Evolutionary conservation across 2,797 vertebrate genomes (phyloP).

Genomic region (Siniperca scherzeri): DNA sequence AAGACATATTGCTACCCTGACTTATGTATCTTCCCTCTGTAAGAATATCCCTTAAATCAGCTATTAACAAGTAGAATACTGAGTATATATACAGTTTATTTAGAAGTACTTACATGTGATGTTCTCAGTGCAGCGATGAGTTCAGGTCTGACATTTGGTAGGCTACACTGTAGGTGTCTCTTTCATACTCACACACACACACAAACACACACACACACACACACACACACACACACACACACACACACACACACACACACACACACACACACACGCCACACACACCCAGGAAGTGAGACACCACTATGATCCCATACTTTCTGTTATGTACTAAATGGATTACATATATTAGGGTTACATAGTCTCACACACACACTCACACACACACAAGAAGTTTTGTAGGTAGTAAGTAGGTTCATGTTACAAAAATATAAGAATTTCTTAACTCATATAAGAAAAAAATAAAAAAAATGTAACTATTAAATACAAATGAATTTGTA

Average conservation of each 20-base stretch:
- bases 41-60: conserved; percentile 11
- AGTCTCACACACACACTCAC: neutral
- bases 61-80: neutral
- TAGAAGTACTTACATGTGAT: conserved; percentile 74
- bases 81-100: neutral
- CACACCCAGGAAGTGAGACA: conserved; percentile 65
- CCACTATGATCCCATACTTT: conserved; percentile 54
- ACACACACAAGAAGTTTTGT: neutral
- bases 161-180: conserved; percentile 52
- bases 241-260: conserved; percentile 49
- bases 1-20: neutral
- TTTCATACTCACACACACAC: conserved; percentile 21
- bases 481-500: neutral
- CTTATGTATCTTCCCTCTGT: neutral
- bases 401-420: neutral
- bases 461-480: neutral
- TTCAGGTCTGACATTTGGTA: conserved; percentile 75
- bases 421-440: neutral
- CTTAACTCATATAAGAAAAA: neutral
- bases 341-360: conserved; percentile 13
- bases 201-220: conserved; percentile 15
- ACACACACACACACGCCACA: too few relatives aligned
- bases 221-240: conserved; percentile 20
- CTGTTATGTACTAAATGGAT: conserved; percentile 33
- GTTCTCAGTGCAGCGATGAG: conserved; percentile 66